A percentile compares a stretch with the other conserved stretches of the same genome.
These are phyloP conservation scores for Heliocidaris erythrogramma DNA, from an alignment of 35 echinoderm and acorn worm genomes.

Conservation along the genomic window DNA sequence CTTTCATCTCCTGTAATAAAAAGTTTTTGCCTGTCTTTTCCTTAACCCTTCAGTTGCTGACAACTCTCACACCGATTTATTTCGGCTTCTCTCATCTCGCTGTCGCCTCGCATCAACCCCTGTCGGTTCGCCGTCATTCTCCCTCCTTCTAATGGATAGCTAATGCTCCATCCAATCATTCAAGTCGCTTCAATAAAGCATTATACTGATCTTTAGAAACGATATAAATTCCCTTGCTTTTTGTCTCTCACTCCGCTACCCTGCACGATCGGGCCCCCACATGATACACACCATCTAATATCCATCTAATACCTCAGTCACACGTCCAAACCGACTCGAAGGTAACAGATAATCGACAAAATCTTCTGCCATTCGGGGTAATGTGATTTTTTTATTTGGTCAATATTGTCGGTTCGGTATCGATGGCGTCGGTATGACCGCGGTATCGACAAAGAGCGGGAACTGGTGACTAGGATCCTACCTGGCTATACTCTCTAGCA, in stretches of 20 bases:
- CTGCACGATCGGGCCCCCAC: not conserved
- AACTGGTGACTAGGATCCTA: no score
- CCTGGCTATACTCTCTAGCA: no score
- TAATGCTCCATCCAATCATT: slow-evolving; percentile 10
- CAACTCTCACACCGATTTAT: not conserved
- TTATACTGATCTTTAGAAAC: slow-evolving; percentile 13
- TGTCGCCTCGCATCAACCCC: not conserved
- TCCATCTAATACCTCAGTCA: not conserved
- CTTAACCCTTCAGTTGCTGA: not conserved
- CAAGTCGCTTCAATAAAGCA: not conserved
- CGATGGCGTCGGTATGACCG: no score
- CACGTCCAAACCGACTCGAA: not conserved
- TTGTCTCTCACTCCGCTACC: not conserved
- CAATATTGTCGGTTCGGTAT: no score
- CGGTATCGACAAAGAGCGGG: no score
- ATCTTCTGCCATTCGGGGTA: not conserved
- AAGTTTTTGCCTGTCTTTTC: no score
- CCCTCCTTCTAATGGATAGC: not conserved
- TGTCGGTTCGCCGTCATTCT: not conserved
- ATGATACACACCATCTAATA: not conserved
- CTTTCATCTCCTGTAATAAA: no score
- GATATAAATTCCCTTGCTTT: not conserved
- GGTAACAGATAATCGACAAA: not conserved
- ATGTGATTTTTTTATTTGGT: no score
- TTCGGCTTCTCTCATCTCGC: not conserved